Percentiles rank a stretch among this genome's conserved stretches.
Conservation (phyloP, 2,113 vertebrate species). For the Ptychochromis oligacanthus region DNA sequence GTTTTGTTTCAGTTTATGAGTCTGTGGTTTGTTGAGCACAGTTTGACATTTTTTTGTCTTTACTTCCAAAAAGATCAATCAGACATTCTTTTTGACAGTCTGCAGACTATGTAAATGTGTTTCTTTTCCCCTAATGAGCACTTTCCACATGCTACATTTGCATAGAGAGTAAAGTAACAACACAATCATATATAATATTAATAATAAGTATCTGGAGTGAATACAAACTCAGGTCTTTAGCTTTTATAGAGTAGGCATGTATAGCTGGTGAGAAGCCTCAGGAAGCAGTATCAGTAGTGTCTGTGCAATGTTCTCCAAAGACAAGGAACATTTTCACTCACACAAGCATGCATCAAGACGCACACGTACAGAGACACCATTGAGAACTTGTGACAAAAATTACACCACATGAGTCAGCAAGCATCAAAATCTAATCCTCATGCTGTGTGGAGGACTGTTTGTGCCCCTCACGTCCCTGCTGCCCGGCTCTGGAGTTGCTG, state of each 20-base stretch:
- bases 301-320: background rate
- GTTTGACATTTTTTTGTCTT: background rate
- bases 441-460: background rate
- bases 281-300: background rate
- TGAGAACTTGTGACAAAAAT: slow-evolving; percentile 59
- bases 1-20: background rate
- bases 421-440: slow-evolving; percentile 39
- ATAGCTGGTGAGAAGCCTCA: background rate
- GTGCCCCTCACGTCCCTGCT: background rate
- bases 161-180: background rate
- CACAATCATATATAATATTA: background rate
- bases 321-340: background rate
- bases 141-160: background rate
- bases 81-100: too few relatives aligned
- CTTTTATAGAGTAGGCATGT: background rate
- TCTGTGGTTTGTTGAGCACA: background rate
- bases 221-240: too few relatives aligned
- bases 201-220: background rate
- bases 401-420: slow-evolving; percentile 24
- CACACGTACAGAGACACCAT: slow-evolving; percentile 23
- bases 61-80: background rate
- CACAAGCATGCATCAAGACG: slow-evolving; percentile 17
- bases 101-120: background rate
- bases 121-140: background rate
- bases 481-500: background rate